Evolutionary conservation across 2,113 vertebrate genomes (phyloP).

Genomic region (Poeciliopsis retropinna): DNA sequence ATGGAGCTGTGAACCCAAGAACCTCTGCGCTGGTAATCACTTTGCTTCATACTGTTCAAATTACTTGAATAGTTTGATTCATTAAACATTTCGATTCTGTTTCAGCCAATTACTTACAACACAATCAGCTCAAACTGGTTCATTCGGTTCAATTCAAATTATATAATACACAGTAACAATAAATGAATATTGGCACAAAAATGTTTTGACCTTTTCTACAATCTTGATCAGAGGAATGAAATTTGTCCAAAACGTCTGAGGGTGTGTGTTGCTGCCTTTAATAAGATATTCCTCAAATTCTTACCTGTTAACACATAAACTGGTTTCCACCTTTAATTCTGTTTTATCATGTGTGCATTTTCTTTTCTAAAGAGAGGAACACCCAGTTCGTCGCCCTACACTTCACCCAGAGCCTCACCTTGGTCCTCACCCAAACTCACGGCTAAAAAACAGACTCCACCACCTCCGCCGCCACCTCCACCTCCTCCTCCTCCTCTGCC

Average conservation of each 20-base stretch:
- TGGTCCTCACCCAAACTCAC: slow-evolving; percentile 88
- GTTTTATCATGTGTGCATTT: background rate
- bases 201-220: too few species aligned
- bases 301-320: background rate
- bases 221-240: too few species aligned
- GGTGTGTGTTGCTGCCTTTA: too few species aligned
- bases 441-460: slow-evolving; percentile 70
- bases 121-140: background rate
- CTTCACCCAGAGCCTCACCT: slow-evolving; percentile 85
- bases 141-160: too few species aligned
- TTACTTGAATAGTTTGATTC: background rate
- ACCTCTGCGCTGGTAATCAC: slow-evolving; percentile 79
- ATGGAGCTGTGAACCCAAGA: slow-evolving; percentile 76
- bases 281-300: too few species aligned
- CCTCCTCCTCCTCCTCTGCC: slow-evolving; percentile 58
- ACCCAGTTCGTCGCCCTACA: slow-evolving; percentile 85
- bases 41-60: background rate
- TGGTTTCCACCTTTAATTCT: background rate
- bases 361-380: slow-evolving; percentile 77
- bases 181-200: background rate
- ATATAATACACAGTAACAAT: too few species aligned
- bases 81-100: background rate
- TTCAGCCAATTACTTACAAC: background rate
- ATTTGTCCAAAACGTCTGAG: too few species aligned
- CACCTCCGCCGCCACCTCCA: slow-evolving; percentile 61